These are phyloP conservation scores for Sebastes reedi DNA, from an alignment of 2,797 vertebrate genomes.

Conservation along the genomic window DNA sequence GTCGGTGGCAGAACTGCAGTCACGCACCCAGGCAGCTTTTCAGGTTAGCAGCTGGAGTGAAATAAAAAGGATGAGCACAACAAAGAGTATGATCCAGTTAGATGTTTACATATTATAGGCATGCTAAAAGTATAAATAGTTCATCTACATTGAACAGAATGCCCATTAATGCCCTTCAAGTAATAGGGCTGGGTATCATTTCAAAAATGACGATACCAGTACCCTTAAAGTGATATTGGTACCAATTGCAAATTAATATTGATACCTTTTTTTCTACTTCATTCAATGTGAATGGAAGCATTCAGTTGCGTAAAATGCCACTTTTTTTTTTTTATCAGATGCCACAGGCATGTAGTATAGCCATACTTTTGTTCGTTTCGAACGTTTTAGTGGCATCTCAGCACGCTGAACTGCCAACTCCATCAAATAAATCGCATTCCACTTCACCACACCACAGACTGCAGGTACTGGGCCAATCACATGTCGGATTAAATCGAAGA, in stretches of 20 bases:
- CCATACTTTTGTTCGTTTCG: no score
- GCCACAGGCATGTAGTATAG: no score
- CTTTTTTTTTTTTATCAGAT: no score
- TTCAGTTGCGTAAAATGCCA: no score
- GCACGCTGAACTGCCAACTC: neutral
- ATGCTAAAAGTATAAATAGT: slow-evolving; percentile 26
- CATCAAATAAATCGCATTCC: neutral
- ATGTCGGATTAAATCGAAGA: neutral
- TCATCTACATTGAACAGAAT: neutral
- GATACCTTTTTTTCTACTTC: no score
- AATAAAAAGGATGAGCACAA: slow-evolving; percentile 28
- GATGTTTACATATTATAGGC: slow-evolving; percentile 14
- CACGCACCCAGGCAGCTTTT: slow-evolving; percentile 30
- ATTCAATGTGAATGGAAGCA: no score
- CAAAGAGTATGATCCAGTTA: slow-evolving; percentile 34
- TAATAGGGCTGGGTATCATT: neutral
- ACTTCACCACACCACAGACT: neutral
- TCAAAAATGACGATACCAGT: neutral
- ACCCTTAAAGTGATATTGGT: neutral
- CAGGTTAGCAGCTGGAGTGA: slow-evolving; percentile 20
- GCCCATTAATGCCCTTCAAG: slow-evolving; percentile 25
- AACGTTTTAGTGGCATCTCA: neutral
- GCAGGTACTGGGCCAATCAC: neutral
- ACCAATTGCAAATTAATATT: no score
- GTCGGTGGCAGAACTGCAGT: slow-evolving; percentile 22